These are phyloP conservation scores for Ephialtes manifestator DNA, from an alignment of 2,888 invertebrate genomes.

Conservation along the genomic window DNA sequence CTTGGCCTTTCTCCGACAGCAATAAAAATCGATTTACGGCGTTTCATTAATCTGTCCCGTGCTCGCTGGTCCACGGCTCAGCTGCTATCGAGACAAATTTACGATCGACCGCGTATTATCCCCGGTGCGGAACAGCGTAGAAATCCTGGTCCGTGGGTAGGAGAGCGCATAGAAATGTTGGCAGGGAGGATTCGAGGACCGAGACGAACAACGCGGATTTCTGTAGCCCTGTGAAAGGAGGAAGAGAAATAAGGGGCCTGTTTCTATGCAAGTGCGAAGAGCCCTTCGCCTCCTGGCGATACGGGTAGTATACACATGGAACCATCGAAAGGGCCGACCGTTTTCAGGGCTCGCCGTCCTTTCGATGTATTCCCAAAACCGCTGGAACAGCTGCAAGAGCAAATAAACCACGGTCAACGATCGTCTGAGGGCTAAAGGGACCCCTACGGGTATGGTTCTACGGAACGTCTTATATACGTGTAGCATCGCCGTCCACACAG, in stretches of 20 bases:
- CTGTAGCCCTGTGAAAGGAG: slow-evolving; percentile 29
- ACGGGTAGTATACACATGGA: slow-evolving; percentile 14
- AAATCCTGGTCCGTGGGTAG: slow-evolving; percentile 7
- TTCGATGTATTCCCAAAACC: slow-evolving; percentile 74
- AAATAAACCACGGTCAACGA: slow-evolving; percentile 78
- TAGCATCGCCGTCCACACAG: slow-evolving; percentile 19
- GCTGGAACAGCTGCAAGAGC: slow-evolving; percentile 80
- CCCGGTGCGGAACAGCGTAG: slow-evolving; percentile 30
- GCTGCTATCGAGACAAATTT: slow-evolving; percentile 75
- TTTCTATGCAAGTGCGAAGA: slow-evolving; percentile 52
- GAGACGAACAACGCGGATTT: slow-evolving; percentile 19
- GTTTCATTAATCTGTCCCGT: slow-evolving; percentile 73
- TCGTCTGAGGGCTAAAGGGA: slow-evolving; percentile 64
- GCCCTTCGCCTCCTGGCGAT: slow-evolving; percentile 52
- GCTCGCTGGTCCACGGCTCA: slow-evolving; percentile 68
- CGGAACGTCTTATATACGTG: slow-evolving; percentile 39
- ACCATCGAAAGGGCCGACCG: slow-evolving; percentile 62
- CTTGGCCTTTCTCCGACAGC: slow-evolving; percentile 56
- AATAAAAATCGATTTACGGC: slow-evolving; percentile 74
- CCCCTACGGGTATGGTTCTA: slow-evolving; percentile 15
- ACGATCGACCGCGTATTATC: slow-evolving; percentile 71
- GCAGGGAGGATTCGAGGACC: slow-evolving; percentile 15
- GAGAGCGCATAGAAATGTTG: slow-evolving; percentile 24
- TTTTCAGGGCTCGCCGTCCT: slow-evolving; percentile 71
- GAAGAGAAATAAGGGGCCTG: slow-evolving; percentile 35